phyloP scores from a whole-genome alignment of 2,888 invertebrate species.

The Cephus pulcher region DNA sequence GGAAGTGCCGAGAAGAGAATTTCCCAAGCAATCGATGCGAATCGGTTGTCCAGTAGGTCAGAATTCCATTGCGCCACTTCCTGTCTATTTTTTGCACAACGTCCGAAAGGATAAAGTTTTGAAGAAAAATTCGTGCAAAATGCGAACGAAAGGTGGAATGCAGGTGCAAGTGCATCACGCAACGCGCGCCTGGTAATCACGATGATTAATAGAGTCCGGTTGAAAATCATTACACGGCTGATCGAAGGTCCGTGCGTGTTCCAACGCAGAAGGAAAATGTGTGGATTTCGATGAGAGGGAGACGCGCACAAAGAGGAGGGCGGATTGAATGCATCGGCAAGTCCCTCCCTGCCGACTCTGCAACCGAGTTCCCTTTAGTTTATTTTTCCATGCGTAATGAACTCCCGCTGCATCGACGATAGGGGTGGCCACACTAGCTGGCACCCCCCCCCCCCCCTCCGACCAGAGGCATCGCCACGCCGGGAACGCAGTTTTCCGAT shows the following conservation, averaged over 20 bases:
- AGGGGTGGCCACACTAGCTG: conserved; percentile 15
- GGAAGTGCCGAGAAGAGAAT: no score
- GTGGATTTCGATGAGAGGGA: conserved; percentile 9
- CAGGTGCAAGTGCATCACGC: no score
- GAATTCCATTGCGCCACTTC: no score
- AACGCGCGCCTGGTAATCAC: conserved; percentile 39
- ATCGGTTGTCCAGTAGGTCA: no score
- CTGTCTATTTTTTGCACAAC: no score
- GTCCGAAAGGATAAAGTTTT: no score
- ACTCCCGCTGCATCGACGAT: conserved; percentile 41
- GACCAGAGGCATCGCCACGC: conserved; percentile 9
- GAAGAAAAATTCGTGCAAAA: no score
- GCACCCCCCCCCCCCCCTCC: no score
- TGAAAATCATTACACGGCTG: conserved; percentile 54
- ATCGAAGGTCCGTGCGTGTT: conserved; percentile 37
- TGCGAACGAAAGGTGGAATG: no score
- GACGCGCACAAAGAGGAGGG: background rate
- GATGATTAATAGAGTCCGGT: conserved; percentile 54
- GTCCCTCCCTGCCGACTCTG: conserved; percentile 19
- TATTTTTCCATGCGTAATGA: conserved; percentile 59
- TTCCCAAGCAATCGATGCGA: no score
- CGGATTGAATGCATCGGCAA: conserved; percentile 8
- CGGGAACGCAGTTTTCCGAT: conserved; percentile 36
- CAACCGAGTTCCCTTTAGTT: conserved; percentile 43
- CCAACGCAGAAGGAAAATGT: background rate